Conservation (phyloP, 2,888 invertebrate genomes). For the Hesperia comma region DNA sequence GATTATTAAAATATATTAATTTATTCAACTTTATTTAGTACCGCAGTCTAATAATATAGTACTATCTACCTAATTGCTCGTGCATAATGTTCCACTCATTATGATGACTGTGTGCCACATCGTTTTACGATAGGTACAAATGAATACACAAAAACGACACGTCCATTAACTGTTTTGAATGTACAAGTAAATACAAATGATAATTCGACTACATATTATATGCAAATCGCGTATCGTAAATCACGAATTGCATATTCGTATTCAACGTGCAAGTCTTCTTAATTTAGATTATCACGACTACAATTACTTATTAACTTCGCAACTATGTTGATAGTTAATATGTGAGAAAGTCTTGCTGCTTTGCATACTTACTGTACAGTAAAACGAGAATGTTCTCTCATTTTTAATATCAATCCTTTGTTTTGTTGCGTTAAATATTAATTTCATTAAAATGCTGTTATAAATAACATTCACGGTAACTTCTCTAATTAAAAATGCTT, state of each 20-base stretch:
- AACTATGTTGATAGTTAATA: slow-evolving; percentile 22
- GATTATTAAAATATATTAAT: too few species aligned
- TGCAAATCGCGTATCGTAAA: slow-evolving; percentile 64
- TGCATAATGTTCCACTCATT: too few species aligned
- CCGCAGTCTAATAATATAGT: too few species aligned
- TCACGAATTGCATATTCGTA: slow-evolving; percentile 42
- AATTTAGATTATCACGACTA: slow-evolving; percentile 34
- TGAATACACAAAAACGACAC: slow-evolving; percentile 50
- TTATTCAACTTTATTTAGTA: too few species aligned
- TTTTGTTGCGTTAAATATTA: neutral
- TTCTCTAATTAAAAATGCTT: neutral
- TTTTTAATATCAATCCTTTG: slow-evolving; percentile 7
- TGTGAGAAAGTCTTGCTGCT: slow-evolving; percentile 26
- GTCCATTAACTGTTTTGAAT: slow-evolving; percentile 60
- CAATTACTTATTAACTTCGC: slow-evolving; percentile 23
- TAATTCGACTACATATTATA: slow-evolving; percentile 66
- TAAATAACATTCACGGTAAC: neutral
- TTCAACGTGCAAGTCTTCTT: slow-evolving; percentile 22
- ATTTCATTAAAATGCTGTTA: neutral
- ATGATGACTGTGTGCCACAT: too few species aligned
- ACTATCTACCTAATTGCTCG: too few species aligned
- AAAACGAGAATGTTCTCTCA: neutral
- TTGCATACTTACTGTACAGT: neutral
- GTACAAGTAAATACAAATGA: slow-evolving; percentile 56
- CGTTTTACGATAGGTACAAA: slow-evolving; percentile 38